Evolutionary conservation across 2,888 invertebrate genomes (phyloP), one percentile per base, ranked within the genome.

Genomic region (Diploptera punctata): DNA sequence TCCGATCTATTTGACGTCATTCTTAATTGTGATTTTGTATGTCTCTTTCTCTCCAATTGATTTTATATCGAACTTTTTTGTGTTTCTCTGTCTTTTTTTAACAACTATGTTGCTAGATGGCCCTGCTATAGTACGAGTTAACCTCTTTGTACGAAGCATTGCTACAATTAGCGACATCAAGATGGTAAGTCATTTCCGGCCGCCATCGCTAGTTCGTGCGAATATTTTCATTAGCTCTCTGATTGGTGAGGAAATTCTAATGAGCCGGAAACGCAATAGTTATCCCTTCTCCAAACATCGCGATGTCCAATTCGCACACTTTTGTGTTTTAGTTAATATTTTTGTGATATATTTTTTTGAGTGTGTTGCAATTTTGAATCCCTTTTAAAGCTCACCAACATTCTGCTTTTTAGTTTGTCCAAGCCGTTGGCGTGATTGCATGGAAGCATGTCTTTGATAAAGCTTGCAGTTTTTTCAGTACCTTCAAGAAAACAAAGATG

Each of bases 101-200:
- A 69, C 38, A 18, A 52, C 21, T 47, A 47, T 65, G 47, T 65
- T 65, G 65, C 52, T 73, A 94, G 96, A 95, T 92, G 97, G 97
- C 85, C 96, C 97, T 83, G 96, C 97, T 85, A 90, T 95, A 88
- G 97, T 98, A 87, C 93, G 91, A 88, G 95, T 98, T 86, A 98
- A 98, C 93, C 93, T 97, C 89, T 96, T 96, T 92, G 95, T 98
- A 86, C 90, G 98, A 90, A 96, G 94, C 92, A 95, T 98, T 84
- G 94, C 95, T 84, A 97, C 97, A 84, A 98, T 98, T 89, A 97
- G 97, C 91, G 98, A 98, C 91, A 97, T 95, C 87, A 97, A 97
- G 89, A 98, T 98, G 97, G 98, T 98, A 93, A 96, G 96, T 94
- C 84, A 33, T 31, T 47, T 29, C 10, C 24, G 18, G n/a, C 31